These are phyloP conservation scores for Wiebesia pumilae DNA, from an alignment of 1,140 invertebrate genomes.

Conservation along the genomic window DNA sequence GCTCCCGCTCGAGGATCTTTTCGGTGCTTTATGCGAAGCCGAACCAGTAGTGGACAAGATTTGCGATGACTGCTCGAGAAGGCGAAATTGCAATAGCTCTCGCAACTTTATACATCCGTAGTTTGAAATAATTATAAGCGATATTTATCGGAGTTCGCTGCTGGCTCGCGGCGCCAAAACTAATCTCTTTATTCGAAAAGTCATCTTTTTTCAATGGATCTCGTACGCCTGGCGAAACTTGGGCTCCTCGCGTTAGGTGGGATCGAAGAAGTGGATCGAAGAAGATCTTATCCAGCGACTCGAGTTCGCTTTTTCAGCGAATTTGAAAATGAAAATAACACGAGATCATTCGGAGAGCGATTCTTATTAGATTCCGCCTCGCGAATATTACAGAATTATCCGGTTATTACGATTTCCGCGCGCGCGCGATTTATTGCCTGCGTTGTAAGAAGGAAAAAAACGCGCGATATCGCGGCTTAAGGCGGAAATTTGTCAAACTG, in stretches of 20 bases:
- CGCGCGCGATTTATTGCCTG: neutral
- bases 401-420: neutral
- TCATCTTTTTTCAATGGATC: neutral
- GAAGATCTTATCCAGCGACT: neutral
- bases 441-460: neutral
- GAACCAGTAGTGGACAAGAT: neutral
- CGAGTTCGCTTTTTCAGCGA: neutral
- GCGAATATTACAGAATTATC: neutral
- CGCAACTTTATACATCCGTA: no score
- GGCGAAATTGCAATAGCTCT: neutral
- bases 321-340: neutral
- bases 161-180: neutral
- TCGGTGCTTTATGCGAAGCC: neutral
- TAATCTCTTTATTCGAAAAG: neutral
- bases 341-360: no score
- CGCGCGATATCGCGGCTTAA: neutral
- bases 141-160: no score
- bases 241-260: no score
- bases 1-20: neutral
- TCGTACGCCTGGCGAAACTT: neutral
- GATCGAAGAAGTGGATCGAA: no score
- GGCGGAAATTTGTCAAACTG: slow-evolving; percentile 33
- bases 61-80: neutral
- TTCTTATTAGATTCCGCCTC: no score
- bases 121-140: neutral